phyloP scores from a whole-genome alignment of 2,888 invertebrate genomes.

The Thyatira batis region DNA sequence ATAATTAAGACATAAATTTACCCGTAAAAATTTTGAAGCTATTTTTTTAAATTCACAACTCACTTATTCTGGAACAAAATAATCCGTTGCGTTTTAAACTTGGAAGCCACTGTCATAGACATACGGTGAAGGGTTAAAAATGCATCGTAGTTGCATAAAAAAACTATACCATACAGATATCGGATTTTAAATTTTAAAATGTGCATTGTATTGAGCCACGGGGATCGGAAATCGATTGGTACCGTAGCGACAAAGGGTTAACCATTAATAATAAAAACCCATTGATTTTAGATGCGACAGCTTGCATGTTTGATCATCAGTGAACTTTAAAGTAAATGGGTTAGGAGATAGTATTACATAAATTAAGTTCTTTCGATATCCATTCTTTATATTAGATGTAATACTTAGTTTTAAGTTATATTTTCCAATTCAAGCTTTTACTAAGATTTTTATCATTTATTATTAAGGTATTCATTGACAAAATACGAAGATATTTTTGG shows the following conservation, averaged over 20 bases:
- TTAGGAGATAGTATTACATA: slow-evolving; percentile 26
- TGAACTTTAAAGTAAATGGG: slow-evolving; percentile 41
- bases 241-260: slow-evolving; percentile 74
- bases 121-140: slow-evolving; percentile 81
- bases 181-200: slow-evolving; percentile 83
- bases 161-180: slow-evolving; percentile 73
- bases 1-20: too few species aligned
- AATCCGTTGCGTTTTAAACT: background rate
- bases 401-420: too few species aligned
- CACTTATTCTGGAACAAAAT: too few species aligned
- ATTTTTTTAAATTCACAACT: too few species aligned
- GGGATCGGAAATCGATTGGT: slow-evolving; percentile 80
- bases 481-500: too few species aligned
- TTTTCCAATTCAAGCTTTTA: too few species aligned
- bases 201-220: slow-evolving; percentile 78
- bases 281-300: slow-evolving; percentile 72
- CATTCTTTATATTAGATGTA: too few species aligned
- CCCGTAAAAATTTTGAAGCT: too few species aligned
- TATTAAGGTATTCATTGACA: too few species aligned
- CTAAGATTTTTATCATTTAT: too few species aligned
- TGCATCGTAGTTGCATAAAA: slow-evolving; percentile 78
- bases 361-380: slow-evolving; percentile 13
- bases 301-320: slow-evolving; percentile 52
- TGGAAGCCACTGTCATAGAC: slow-evolving; percentile 60
- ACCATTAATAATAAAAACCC: slow-evolving; percentile 75